Conservation (phyloP, 2,888 invertebrate genomes). For the Rhagonycha lutea region DNA sequence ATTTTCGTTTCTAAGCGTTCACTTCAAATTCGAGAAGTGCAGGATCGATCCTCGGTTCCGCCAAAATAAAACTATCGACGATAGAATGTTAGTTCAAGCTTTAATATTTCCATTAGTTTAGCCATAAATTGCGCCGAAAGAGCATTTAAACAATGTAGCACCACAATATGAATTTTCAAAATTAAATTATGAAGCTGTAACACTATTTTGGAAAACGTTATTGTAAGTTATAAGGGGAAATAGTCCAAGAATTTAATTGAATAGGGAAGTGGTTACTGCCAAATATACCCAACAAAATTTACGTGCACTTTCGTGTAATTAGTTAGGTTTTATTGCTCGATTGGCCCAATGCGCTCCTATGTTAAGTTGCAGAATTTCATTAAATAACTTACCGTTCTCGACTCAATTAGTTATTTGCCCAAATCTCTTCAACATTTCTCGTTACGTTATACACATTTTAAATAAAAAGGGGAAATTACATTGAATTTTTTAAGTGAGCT, state of each 20-base stretch:
- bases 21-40: too few species aligned
- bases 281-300: not conserved
- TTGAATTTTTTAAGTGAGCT: not conserved
- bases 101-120: too few species aligned
- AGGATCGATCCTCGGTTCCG: too few species aligned
- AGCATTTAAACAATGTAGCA: not conserved
- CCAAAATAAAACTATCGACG: too few species aligned
- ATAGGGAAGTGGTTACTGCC: not conserved
- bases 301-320: not conserved
- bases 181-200: not conserved
- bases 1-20: too few species aligned
- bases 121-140: too few species aligned
- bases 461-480: not conserved
- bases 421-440: not conserved
- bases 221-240: not conserved
- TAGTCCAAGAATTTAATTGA: not conserved
- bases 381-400: not conserved
- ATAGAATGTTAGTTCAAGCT: too few species aligned
- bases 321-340: not conserved
- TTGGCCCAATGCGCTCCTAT: not conserved
- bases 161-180: too few species aligned
- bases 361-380: not conserved
- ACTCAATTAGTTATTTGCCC: not conserved
- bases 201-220: not conserved
- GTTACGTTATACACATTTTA: not conserved